Evolutionary conservation across 2,888 invertebrate species (phyloP).

Genomic region (Pecten maximus): DNA sequence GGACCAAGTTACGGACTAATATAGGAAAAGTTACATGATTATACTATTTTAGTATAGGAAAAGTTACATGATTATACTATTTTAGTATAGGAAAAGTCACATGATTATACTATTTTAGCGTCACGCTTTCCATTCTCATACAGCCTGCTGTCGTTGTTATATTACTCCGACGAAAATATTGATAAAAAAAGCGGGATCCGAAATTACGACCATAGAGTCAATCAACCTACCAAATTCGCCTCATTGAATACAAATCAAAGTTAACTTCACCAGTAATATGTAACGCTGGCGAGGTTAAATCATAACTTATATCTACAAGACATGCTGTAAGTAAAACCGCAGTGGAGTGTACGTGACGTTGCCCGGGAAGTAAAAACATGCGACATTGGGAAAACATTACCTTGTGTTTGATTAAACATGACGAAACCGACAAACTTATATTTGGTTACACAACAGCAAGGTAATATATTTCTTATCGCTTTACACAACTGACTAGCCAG

Average conservation of each 20-base stretch:
- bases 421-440: constrained; percentile 3
- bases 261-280: neutral
- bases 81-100: no score
- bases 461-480: neutral
- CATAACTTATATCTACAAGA: neutral
- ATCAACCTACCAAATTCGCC: neutral
- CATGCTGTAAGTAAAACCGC: neutral
- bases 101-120: no score
- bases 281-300: neutral
- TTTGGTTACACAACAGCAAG: neutral
- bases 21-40: no score
- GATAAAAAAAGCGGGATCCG: no score
- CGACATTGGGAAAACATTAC: neutral
- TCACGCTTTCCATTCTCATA: no score
- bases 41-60: no score
- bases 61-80: no score
- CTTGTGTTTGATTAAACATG: neutral
- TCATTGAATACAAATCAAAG: neutral
- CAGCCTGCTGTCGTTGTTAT: no score
- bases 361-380: neutral
- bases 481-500: neutral
- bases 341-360: neutral
- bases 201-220: no score
- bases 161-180: no score
- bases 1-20: no score